Evolutionary conservation across 2,113 vertebrate genomes (phyloP), one percentile per base, ranked within the genome.

Genomic region (Hepsetus odoe): DNA sequence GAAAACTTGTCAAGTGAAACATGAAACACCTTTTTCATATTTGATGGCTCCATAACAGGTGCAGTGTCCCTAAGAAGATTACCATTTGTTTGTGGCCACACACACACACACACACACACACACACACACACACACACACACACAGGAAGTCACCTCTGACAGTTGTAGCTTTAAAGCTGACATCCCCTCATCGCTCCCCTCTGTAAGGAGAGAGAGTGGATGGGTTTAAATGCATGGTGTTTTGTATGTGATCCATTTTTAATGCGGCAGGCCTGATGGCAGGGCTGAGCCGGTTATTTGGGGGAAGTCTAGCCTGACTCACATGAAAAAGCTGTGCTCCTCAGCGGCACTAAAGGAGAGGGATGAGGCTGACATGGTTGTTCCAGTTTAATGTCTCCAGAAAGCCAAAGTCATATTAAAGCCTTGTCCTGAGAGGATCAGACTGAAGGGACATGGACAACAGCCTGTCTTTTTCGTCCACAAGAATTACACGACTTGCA

Each of bases 241-340:
- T 81, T 72, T 76, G 73, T 72, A 58, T 76, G 72, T 68, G 83
- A 72, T 82, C 67, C 62, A 82, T 80, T 68, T 82, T 82, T 82
- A 79, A 84, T 76, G 68, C 40, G 38, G 71, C 77, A 35, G 65
- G 59, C 65, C 13, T 46, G 61, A 71, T 80, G 72, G 26, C 68
- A 67, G 51, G 68, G 24, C 26, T n/a, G 77, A 73, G 72, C 61
- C 67, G 74, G 82, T 74, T 81, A 78, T 79, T 84, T 58, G 64
- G 55, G 49, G 42, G 32, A 74, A 55, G 30, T 78, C 56, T 70
- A 71, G 24, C 66, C 20, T 81, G 75, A 81, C 72, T 75, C 55
- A 78, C 69, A 84, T 74, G 38, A 59, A 84, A 80, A 74, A 7
- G 5, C 18, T 24, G 1, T 3, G 30, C 55, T 72, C 49, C 28